Conservation (phyloP, 2,797 vertebrate species). For the Nyctalus aviator region DNA sequence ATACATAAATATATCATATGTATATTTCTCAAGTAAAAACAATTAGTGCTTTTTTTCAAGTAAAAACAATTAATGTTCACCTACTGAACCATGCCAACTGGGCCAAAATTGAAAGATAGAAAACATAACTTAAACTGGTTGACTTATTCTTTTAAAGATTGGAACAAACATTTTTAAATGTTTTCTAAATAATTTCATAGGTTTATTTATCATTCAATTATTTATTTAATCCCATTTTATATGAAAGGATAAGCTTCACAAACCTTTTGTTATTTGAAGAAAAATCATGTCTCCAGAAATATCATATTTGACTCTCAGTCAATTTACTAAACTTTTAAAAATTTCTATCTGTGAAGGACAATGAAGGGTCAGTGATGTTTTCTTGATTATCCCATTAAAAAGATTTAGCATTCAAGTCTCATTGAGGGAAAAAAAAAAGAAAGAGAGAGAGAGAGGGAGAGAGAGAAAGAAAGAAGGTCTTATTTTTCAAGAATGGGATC, state of each 20-base stretch:
- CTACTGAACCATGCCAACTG: too few relatives aligned
- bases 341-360: background rate
- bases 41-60: background rate
- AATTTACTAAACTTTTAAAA: background rate
- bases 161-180: background rate
- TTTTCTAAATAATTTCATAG: slow-evolving; percentile 12
- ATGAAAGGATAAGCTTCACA: background rate
- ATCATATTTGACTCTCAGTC: background rate
- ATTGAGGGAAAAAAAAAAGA: background rate
- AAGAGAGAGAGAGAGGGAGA: background rate
- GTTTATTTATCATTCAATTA: background rate
- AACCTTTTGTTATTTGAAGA: background rate
- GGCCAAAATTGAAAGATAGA: background rate
- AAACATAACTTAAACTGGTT: background rate
- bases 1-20: background rate
- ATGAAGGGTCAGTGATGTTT: background rate
- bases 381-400: background rate
- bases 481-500: slow-evolving; percentile 29
- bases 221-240: background rate
- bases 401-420: background rate
- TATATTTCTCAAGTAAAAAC: background rate
- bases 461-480: background rate
- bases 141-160: background rate
- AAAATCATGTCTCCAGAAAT: background rate
- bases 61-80: background rate